These are phyloP conservation scores for Psilopsiagon aymara DNA, from an alignment of 2,113 vertebrate species.

Conservation along the genomic window DNA sequence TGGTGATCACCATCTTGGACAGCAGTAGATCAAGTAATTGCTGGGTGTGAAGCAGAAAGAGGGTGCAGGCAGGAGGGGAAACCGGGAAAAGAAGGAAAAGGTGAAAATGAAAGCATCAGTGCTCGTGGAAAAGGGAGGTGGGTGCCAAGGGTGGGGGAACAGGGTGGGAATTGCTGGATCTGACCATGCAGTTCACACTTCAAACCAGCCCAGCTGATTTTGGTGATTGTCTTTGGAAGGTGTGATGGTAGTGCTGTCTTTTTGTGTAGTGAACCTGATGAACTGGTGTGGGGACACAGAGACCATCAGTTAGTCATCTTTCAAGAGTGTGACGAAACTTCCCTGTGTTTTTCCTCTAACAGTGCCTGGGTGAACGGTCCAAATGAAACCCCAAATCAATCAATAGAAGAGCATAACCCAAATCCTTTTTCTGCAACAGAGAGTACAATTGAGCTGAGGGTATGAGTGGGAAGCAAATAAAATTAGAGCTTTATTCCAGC, in stretches of 20 bases:
- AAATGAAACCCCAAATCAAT: not conserved
- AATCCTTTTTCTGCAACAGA: not conserved
- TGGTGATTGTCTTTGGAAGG: not conserved
- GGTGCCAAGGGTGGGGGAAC: not conserved
- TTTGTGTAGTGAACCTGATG: not conserved
- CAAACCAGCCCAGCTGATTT: not conserved
- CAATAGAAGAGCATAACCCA: too few relatives aligned
- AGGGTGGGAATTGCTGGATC: not conserved
- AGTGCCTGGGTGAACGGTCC: not conserved
- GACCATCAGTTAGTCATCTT: too few relatives aligned
- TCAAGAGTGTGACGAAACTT: not conserved
- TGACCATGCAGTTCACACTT: rapidly evolving
- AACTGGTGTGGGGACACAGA: not conserved
- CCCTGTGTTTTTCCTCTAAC: not conserved
- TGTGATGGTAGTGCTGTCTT: rapidly evolving
- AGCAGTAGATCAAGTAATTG: rapidly evolving
- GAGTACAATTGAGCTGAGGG: too few relatives aligned
- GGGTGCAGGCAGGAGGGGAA: not conserved
- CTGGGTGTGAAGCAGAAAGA: not conserved
- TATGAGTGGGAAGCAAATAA: not conserved
- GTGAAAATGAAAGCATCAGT: not conserved
- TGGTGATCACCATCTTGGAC: not conserved
- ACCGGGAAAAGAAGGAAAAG: not conserved
- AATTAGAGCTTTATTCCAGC: not conserved
- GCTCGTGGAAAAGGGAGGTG: not conserved